These are phyloP conservation scores for Phaenicophaeus curvirostris DNA, from an alignment of 2,797 vertebrate genomes.

Conservation along the genomic window DNA sequence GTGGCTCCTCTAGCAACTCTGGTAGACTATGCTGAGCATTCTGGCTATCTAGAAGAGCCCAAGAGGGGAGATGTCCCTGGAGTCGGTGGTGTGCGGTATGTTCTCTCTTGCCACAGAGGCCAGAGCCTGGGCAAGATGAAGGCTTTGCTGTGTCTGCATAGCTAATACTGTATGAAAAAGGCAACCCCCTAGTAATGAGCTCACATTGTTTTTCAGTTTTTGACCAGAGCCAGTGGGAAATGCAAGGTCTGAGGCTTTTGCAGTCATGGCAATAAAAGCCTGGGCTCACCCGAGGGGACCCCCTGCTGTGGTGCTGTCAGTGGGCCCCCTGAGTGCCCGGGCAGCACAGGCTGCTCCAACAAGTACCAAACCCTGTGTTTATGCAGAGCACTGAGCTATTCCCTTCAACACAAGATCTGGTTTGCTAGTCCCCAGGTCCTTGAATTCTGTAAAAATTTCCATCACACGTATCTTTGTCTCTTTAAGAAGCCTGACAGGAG, in stretches of 20 bases:
- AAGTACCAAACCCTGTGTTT: not conserved
- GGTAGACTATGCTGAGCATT: not conserved
- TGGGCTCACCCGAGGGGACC: not conserved
- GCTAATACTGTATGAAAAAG: not conserved
- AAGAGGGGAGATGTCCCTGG: not conserved
- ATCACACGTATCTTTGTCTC: not conserved
- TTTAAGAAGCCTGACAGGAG: not conserved
- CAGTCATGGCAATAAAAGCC: not conserved
- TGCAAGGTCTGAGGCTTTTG: not conserved
- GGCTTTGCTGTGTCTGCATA: not conserved
- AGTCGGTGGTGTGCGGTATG: fast-evolving
- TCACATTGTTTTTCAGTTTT: not conserved
- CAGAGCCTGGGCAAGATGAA: fast-evolving
- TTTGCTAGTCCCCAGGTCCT: not conserved
- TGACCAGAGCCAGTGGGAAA: not conserved
- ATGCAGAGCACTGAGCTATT: not conserved
- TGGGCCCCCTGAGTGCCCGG: fast-evolving
- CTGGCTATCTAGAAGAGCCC: not conserved
- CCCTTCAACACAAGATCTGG: not conserved
- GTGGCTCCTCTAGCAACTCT: not conserved
- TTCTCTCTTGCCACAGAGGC: not conserved
- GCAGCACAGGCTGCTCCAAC: not conserved
- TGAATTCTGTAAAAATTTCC: not conserved
- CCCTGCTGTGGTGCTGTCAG: not conserved
- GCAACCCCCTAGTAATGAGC: not conserved